Evolutionary conservation across 2,888 invertebrate species (phyloP).

Genomic region (Zhuqinia jingwanae): DNA sequence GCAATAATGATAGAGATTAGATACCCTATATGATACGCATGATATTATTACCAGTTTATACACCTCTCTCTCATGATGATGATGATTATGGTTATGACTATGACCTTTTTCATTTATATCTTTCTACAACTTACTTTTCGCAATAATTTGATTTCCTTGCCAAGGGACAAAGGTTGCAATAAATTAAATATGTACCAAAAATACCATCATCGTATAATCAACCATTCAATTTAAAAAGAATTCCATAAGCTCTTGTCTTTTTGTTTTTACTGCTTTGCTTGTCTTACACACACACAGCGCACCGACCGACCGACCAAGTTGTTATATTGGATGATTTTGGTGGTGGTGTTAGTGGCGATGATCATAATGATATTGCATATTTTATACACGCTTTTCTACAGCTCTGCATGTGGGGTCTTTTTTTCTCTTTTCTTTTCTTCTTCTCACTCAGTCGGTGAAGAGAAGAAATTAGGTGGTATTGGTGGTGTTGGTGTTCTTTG

Average conservation of each 20-base stretch:
- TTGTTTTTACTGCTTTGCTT: no score
- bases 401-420: constrained; percentile 62
- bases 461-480: not conserved
- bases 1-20: no score
- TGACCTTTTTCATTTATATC: no score
- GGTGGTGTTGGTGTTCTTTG: constrained; percentile 2
- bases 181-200: not conserved
- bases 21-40: no score
- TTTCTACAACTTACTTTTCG: not conserved
- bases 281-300: no score
- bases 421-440: no score
- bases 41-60: not conserved
- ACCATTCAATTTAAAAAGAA: no score
- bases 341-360: not conserved
- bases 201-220: not conserved
- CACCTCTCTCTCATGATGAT: not conserved
- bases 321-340: not conserved
- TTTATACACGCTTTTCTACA: constrained; percentile 28
- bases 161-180: not conserved
- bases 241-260: no score
- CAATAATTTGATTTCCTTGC: constrained; percentile 21
- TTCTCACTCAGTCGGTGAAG: constrained; percentile 14
- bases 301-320: not conserved
- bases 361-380: constrained; percentile 16
- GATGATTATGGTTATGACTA: not conserved